A percentile compares a stretch with the other conserved stretches of the same genome.
These are phyloP conservation scores for Glandiceps talaboti DNA, from an alignment of 53 echinoderm and acorn worm genomes.

Conservation along the genomic window DNA sequence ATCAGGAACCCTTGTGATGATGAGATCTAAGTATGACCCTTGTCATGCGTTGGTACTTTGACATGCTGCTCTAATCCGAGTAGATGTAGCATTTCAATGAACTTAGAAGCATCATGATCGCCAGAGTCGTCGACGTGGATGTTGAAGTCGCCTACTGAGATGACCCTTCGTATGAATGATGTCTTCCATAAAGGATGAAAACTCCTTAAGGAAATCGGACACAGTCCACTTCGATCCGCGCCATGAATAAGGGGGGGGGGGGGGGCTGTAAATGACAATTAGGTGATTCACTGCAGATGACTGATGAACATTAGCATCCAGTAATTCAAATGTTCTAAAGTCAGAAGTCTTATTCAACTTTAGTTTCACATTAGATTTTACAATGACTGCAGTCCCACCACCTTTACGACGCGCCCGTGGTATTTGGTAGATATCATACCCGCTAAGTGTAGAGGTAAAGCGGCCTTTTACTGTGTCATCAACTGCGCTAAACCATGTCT, in stretches of 20 bases:
- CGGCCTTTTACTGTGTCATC: neutral
- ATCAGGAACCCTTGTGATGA: neutral
- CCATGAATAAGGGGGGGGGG: no score
- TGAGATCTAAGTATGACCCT: neutral
- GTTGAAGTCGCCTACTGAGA: neutral
- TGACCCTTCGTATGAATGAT: neutral
- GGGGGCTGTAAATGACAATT: neutral
- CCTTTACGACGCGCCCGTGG: neutral
- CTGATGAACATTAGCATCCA: neutral
- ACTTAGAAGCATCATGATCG: neutral
- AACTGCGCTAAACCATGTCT: neutral
- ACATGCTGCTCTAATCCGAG: neutral
- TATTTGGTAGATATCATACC: neutral
- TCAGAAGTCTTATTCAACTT: neutral
- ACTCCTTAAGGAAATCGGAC: neutral
- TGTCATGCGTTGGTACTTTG: neutral
- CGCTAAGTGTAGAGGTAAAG: neutral
- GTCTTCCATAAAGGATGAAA: neutral
- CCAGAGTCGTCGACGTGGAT: neutral
- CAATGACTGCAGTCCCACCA: neutral
- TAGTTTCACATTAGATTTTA: neutral
- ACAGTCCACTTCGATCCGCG: neutral
- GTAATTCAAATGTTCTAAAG: neutral
- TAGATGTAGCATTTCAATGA: neutral
- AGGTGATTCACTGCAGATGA: neutral